Conservation (phyloP, 2,888 invertebrate genomes). For the Cephus spinipes region DNA sequence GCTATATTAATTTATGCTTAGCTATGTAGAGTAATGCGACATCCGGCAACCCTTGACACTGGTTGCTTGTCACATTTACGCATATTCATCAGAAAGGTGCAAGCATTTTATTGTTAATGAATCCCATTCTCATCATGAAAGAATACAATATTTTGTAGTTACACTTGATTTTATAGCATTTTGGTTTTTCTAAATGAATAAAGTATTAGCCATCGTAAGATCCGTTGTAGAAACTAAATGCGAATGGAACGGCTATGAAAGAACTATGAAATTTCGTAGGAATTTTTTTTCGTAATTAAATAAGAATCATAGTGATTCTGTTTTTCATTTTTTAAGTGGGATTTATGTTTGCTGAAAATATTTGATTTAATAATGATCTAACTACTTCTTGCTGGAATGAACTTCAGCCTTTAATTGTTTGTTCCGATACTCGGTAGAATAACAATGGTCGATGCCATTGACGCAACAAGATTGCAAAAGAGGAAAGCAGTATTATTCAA, state of each 20-base stretch:
- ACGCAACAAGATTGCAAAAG: neutral
- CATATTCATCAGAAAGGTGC: slow-evolving; percentile 42
- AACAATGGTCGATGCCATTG: neutral
- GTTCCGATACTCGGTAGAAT: neutral
- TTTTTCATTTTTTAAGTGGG: too few species aligned
- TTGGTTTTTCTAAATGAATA: neutral
- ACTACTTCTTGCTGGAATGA: neutral
- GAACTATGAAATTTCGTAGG: neutral
- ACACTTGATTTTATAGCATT: neutral
- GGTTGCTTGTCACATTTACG: slow-evolving; percentile 24
- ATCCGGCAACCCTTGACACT: slow-evolving; percentile 60
- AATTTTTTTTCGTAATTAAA: too few species aligned
- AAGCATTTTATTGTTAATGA: neutral
- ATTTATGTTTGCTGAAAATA: too few species aligned
- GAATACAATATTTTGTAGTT: neutral
- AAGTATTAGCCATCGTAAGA: neutral
- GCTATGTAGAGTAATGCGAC: slow-evolving; percentile 51
- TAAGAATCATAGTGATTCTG: too few species aligned
- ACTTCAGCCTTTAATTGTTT: neutral
- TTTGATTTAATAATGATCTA: too few species aligned
- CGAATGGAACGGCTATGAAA: neutral
- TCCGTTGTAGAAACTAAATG: neutral
- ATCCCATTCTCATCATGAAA: neutral
- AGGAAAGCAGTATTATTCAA: neutral
- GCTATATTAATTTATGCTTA: slow-evolving; percentile 28